These are phyloP conservation scores for Neolamprologus modestus DNA, from an alignment of 2,113 vertebrate genomes.

Conservation along the genomic window DNA sequence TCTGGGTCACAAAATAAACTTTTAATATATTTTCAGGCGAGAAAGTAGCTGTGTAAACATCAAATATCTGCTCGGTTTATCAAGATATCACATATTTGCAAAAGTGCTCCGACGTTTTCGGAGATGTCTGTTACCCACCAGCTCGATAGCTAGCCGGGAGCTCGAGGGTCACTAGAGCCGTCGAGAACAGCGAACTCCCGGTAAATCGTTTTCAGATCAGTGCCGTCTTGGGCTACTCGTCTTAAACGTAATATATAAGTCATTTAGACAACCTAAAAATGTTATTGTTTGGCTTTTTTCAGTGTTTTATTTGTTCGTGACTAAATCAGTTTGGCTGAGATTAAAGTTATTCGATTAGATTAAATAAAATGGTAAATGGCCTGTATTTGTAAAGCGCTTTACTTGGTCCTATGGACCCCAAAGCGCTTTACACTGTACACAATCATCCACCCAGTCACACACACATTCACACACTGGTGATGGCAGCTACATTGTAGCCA, in stretches of 20 bases:
- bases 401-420: too few species aligned
- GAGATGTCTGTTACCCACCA: background rate
- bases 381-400: too few species aligned
- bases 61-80: background rate
- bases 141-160: fast-evolving
- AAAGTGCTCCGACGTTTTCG: fast-evolving
- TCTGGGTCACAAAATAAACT: background rate
- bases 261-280: fast-evolving
- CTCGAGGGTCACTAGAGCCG: fast-evolving
- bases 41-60: background rate
- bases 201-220: fast-evolving
- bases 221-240: background rate
- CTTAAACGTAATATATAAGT: background rate
- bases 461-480: too few species aligned
- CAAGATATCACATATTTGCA: fast-evolving
- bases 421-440: too few species aligned
- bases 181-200: fast-evolving
- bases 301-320: background rate
- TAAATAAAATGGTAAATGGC: background rate
- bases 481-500: too few species aligned
- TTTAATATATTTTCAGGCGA: background rate
- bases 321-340: background rate
- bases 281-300: background rate
- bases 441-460: too few species aligned
- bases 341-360: background rate